These are phyloP conservation scores for Nomada hirtipes DNA, from an alignment of 2,888 invertebrate species.

Conservation along the genomic window DNA sequence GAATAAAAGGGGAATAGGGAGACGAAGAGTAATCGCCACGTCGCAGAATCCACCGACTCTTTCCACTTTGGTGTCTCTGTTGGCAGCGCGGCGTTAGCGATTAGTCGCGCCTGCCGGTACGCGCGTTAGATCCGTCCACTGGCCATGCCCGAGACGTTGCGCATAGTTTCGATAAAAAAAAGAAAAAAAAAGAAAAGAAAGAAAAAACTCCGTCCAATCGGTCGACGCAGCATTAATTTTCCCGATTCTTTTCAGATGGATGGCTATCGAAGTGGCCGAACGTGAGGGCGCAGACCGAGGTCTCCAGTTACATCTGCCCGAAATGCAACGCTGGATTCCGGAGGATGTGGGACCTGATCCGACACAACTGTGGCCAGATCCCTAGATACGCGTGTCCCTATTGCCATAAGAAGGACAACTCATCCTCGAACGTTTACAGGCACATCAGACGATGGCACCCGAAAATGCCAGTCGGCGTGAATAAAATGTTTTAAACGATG, in stretches of 20 bases:
- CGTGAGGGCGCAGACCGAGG: constrained; percentile 42
- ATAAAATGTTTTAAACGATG: constrained; percentile 76
- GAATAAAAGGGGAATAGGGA: too few relatives aligned
- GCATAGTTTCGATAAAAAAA: constrained; percentile 6
- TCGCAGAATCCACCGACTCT: too few relatives aligned
- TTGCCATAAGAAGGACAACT: constrained; percentile 83
- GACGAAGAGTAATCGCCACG: too few relatives aligned
- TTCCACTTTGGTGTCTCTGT: neutral
- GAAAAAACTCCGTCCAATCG: neutral
- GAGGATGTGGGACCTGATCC: constrained; percentile 80
- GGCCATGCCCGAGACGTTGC: neutral
- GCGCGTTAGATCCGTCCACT: constrained; percentile 1
- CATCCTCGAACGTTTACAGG: constrained; percentile 82
- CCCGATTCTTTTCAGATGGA: constrained; percentile 72
- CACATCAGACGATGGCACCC: constrained; percentile 83
- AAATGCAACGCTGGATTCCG: constrained; percentile 81
- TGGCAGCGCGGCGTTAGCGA: neutral
- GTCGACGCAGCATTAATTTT: constrained; percentile 49
- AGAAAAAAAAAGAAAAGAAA: neutral
- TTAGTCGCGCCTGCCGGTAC: neutral
- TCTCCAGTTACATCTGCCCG: constrained; percentile 77
- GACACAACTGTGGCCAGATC: constrained; percentile 83
- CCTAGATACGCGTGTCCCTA: constrained; percentile 83
- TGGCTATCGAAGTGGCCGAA: constrained; percentile 55
- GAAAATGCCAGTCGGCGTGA: constrained; percentile 76